Conservation (phyloP, 2,797 vertebrate species). For the Poecilia picta region DNA sequence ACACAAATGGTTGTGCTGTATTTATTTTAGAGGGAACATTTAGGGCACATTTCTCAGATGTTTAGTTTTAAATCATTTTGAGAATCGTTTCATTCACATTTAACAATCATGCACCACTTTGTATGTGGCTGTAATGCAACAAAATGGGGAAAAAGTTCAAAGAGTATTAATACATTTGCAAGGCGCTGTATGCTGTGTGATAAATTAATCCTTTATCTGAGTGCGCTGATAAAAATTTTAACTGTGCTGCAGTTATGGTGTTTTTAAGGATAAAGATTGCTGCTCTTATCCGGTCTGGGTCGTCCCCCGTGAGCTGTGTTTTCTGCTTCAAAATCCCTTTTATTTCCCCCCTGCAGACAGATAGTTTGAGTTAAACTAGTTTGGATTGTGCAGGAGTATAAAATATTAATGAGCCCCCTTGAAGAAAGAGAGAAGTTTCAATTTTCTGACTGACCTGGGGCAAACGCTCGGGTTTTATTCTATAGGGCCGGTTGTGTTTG, state of each 20-base stretch:
- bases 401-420: conserved; percentile 60
- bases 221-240: conserved; percentile 19
- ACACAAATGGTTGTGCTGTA: not conserved
- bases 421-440: conserved; percentile 51
- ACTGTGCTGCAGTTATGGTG: conserved; percentile 30
- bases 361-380: conserved; percentile 48
- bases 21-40: not conserved
- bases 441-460: conserved; percentile 62
- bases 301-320: conserved; percentile 37
- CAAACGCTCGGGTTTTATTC: conserved; percentile 52
- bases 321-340: conserved; percentile 37
- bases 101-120: not conserved
- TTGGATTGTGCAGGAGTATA: conserved; percentile 53
- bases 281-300: conserved; percentile 35
- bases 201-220: conserved; percentile 36
- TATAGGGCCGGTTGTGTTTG: conserved; percentile 32
- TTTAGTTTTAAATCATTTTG: not conserved
- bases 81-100: not conserved
- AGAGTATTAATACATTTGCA: not conserved
- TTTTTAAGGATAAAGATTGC: conserved; percentile 38
- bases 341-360: conserved; percentile 36
- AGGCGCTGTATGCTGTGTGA: conserved; percentile 23
- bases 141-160: not conserved
- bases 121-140: not conserved
- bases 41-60: not conserved